Evolutionary conservation across 2,797 vertebrate genomes (phyloP), one percentile per base, ranked within the genome.

Genomic region (Enteromius paludinosus): DNA sequence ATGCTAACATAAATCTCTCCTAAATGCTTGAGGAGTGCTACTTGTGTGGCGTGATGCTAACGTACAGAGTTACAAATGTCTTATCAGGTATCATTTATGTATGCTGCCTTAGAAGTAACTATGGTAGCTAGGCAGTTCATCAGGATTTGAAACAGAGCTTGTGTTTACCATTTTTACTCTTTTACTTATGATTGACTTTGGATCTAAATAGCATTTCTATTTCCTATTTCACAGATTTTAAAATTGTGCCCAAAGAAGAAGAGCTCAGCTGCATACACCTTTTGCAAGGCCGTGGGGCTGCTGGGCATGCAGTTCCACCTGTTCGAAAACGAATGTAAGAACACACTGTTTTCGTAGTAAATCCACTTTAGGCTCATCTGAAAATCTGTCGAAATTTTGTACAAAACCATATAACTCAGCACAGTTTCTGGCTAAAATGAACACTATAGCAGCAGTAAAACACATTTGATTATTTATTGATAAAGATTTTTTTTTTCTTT

Each of bases 161-260:
- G 23, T 18, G 43, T 30, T 71, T 71, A 49, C 43, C 17, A 49
- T 12, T 71, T 28, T 30, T 71, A 12, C 45, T 71, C 0, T 72
- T 33, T 52, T 52, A 41, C 6, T 61, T 1, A 3, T 45, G 7
- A 45, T 7, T 35, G 28, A 25, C 5, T 25, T n/a, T 28, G n/a
- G 23, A 43, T 15, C 33, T 61, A 45, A 41, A 62, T 62, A 23
- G 3, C 8, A 30, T 66, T 11, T 33, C 70, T 9, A 38, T 38
- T 79, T 43, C 59, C 82, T 9, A 9, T 38, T 52, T 81, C 82
- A 77, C 92, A 99, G 98, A 99, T 99, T 86, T 95, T 99, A 89
- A 99, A 99, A 92, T 95, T 99, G 84, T 99, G 98, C 90, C 98
- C 98, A 38, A 99, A 99, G 94, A 99, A 98, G 95, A 99, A 98